Evolutionary conservation across 1,140 invertebrate species (phyloP), one percentile per base, ranked within the genome.

Genomic region (Hydropsyche tenuis): DNA sequence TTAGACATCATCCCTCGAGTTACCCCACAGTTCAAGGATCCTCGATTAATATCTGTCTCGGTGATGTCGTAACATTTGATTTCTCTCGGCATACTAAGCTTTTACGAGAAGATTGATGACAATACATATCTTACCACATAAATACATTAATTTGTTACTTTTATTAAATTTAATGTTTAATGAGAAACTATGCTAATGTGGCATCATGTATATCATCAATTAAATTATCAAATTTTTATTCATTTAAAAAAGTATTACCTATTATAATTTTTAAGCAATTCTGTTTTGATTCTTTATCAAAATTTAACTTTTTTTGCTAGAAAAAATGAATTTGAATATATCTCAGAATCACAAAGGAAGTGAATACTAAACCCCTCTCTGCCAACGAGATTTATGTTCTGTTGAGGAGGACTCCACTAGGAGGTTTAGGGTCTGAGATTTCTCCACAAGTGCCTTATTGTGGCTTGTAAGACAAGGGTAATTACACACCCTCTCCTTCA

Each of bases 391-490:
- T 76, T 76, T 73, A 76, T 73, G 43, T 25, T 45, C 27, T 14
- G 42, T 27, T 22, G 25, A 16, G 68, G 56, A 43, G 64, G 62
- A 53, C 46, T 69, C 18, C 20, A 42, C 18, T 51, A 43, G 56
- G 22, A 20, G 62, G 74, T 27, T 14, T 51, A 43, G 46, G 37
- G 42, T 53, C n/a, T 48, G 71, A 37, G 30, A 48, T 37, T 73
- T 27, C 64, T 73, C 64, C 48, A 42, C 64, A 69, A 73, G 72
- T 73, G 75, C 68, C 62, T 71, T 72, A 69, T 75, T 72, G 73
- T 69, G 75, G 72, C 37, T 65, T 77, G 75, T 77, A 73, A 77
- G 76, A 77, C 76, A 77, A 75, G 76, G 73, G 76, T 77, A 77
- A 77, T 77, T 77, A 77, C 76, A 75, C 76, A 75, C 76, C 76